These are phyloP conservation scores for Rhinoraja longicauda DNA, from an alignment of 2,797 vertebrate species.

Conservation along the genomic window DNA sequence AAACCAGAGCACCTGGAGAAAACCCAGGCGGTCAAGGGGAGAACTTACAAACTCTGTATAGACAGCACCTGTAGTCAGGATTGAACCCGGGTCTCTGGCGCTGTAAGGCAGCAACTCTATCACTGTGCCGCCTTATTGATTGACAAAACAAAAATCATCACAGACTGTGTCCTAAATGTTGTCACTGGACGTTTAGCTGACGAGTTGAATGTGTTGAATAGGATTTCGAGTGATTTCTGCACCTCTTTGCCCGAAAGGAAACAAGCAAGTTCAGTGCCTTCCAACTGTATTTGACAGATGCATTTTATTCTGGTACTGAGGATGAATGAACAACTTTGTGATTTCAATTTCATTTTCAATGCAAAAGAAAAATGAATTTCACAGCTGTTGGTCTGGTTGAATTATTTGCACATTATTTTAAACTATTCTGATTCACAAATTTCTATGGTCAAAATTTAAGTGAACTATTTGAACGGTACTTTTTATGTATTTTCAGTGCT, in stretches of 20 bases:
- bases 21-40: too few relatives aligned
- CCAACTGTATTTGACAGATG: neutral
- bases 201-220: neutral
- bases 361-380: neutral
- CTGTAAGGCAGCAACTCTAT: too few relatives aligned
- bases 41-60: too few relatives aligned
- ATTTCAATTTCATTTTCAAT: neutral
- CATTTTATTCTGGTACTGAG: neutral
- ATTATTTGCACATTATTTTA: constrained; percentile 20
- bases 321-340: neutral
- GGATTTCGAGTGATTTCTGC: neutral
- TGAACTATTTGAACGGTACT: neutral
- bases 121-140: too few relatives aligned
- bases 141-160: too few relatives aligned
- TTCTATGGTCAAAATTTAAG: neutral
- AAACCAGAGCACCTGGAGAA: too few relatives aligned
- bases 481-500: neutral
- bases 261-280: neutral
- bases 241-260: too few relatives aligned
- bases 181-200: neutral
- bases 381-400: neutral
- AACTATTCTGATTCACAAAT: neutral
- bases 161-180: neutral
- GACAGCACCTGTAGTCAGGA: too few relatives aligned
- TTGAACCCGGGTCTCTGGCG: too few relatives aligned